Base-by-base conservation (phyloP, 2,797 vertebrate genomes). In the Botia almorhae region DNA sequence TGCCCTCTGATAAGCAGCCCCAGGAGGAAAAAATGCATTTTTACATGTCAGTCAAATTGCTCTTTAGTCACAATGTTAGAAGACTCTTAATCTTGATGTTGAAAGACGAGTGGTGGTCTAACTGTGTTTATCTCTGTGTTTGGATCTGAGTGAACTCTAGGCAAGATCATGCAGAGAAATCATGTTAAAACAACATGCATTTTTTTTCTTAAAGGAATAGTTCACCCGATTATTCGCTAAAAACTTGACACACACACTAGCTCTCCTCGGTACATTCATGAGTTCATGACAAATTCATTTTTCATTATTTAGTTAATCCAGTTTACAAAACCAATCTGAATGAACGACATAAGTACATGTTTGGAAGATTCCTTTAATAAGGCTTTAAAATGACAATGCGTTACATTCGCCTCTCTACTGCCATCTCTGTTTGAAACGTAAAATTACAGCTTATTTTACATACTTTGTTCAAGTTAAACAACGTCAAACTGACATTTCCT, bases 1-100 rank as follows among this genome's bases (percentile, higher is more conserved):
- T 16, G 85, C 86, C 78, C 67, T 29, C 71, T 80, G 89, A 91
- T 90, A 91, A 92, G 89, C 68, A 78, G 63, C 80, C 46, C 21
- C 36, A 64, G 36, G 48, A 39, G 56, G 43, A 39, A 50, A 50
- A 70, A 71, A 23, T 19, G 33, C 11, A 43, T 87, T 85, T 87
- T 68, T 53, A 26, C 80, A 29, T 87, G 65, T 84, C 85, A 78
- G 2, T 75, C 36, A 76, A 77, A 86, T 83, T 81, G 33, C 5
- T 51, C 43, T 51, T 56, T 76, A 55, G 68, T 72, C 33, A 78
- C 68, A 61, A 26, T 17, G 46, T 65, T 36, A 56, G 48, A 29
- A 78, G 64, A 63, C 82, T 60, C 39, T 61, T 84, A 64, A 84
- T 81, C 77, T 82, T 67, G 46, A 48, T 61, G 69, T 55, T 69